Evolutionary conservation across 2,888 invertebrate species (phyloP), one percentile per base, ranked within the genome.

Genomic region (Syrista parreyssii): DNA sequence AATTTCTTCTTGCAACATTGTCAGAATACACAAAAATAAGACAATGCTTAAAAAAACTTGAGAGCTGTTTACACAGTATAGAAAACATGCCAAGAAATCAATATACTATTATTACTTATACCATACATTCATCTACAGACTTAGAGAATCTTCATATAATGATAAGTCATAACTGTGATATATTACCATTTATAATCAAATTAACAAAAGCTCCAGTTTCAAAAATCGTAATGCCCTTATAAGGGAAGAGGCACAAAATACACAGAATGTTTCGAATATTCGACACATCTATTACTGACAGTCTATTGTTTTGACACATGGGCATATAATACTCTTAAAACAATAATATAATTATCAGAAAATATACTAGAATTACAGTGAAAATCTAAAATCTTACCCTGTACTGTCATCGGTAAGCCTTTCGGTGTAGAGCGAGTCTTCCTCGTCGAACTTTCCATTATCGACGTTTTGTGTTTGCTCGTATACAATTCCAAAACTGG

Each of bases 401-500:
- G 91, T 90, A 89, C 92, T 92, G 90, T 93, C 92, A 89, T 92
- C 92, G 84, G 90, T 88, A 77, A 92, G 86, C 84, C 91, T 91
- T 82, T 92, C 92, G 78, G 91, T 89, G 84, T 91, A 92, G 81
- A 90, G 89, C 75, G 90, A 86, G 86, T 92, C 91, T 79, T 92
- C 90, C 78, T 91, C 90, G 12, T 88, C 88, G 79, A 88, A 88
- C 77, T 88, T 89, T 76, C 88, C 91, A 85, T 91, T 91, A 84
- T 89, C 91, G 80, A 91, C 90, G 74, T 89, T 86, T 76, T 91
- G 89, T 78, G 91, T 88, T 83, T 92, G 92, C 78, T 93, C 92
- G 86, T 92, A 93, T 79, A 92, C 92, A 84, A 91, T 92, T 76
- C 91, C 92, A 83, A 93, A 93, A 81, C 88, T 90, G 12, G 91